Conservation (phyloP, 2,797 vertebrate genomes). For the Taenioides sp. region DNA sequence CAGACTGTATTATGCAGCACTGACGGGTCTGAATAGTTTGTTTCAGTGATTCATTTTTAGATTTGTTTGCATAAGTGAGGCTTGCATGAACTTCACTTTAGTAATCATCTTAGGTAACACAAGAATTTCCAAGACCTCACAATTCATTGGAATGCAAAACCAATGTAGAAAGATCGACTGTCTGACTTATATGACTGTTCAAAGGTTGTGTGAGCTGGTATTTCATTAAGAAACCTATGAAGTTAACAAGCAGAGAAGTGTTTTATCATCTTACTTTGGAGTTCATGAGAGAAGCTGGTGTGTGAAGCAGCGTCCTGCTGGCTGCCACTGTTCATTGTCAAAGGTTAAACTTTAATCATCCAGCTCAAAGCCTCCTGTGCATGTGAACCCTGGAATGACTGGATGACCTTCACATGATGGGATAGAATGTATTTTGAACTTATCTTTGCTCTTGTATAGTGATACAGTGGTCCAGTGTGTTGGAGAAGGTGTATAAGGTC, state of each 20-base stretch:
- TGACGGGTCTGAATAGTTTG: no score
- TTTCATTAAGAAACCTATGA: conserved; percentile 12
- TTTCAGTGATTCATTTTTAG: no score
- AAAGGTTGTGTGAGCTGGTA: conserved; percentile 19
- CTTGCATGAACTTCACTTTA: background rate
- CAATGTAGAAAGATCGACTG: conserved; percentile 9
- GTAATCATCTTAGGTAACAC: background rate
- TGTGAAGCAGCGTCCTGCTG: conserved; percentile 19
- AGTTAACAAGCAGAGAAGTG: conserved; percentile 18
- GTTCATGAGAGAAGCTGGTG: conserved; percentile 27
- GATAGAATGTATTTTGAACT: no score
- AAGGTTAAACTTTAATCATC: conserved; percentile 10
- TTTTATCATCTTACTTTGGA: conserved; percentile 21
- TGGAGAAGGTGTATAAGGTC: background rate
- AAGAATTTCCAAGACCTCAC: background rate
- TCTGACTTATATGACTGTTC: background rate
- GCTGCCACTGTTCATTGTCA: conserved; percentile 7
- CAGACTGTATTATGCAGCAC: background rate
- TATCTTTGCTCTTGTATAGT: no score
- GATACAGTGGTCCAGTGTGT: background rate
- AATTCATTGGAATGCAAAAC: conserved; percentile 8
- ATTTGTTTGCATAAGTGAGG: no score
- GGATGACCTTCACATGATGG: background rate
- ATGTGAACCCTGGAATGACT: background rate
- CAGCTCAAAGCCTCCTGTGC: background rate